phyloP scores from a whole-genome alignment of 2,797 vertebrate genomes.

The Macropus fuliginosus region DNA sequence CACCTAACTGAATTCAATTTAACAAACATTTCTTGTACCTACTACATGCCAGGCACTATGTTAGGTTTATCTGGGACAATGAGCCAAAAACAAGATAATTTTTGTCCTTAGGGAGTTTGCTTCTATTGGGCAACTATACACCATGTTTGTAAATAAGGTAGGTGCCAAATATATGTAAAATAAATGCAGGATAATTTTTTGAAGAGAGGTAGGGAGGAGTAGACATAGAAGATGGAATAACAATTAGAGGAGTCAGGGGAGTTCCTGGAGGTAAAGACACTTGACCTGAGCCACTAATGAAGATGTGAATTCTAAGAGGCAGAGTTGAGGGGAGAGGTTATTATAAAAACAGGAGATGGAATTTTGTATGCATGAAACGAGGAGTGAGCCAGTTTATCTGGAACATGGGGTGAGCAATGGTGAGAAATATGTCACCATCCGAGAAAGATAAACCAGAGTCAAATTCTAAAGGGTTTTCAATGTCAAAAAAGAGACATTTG shows the following conservation, averaged over 20 bases:
- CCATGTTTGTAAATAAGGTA: neutral
- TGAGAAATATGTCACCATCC: neutral
- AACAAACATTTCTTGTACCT: neutral
- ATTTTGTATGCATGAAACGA: neutral
- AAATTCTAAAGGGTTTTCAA: neutral
- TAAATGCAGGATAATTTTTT: neutral
- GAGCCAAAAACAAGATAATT: neutral
- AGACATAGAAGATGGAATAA: neutral
- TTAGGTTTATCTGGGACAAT: neutral
- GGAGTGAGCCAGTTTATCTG: neutral
- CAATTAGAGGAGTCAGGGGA: neutral
- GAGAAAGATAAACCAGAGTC: neutral
- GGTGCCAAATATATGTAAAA: neutral
- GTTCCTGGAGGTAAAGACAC: neutral
- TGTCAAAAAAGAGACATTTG: neutral
- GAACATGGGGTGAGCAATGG: neutral
- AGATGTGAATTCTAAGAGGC: neutral
- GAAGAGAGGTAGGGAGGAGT: neutral
- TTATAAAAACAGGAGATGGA: neutral
- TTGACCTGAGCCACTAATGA: neutral
- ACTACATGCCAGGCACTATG: neutral
- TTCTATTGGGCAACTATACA: neutral
- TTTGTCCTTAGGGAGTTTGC: neutral
- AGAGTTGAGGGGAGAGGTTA: neutral
- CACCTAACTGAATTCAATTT: neutral